Evolutionary conservation across 2,797 vertebrate genomes (phyloP).

Genomic region (Syngnathus rostellatus): DNA sequence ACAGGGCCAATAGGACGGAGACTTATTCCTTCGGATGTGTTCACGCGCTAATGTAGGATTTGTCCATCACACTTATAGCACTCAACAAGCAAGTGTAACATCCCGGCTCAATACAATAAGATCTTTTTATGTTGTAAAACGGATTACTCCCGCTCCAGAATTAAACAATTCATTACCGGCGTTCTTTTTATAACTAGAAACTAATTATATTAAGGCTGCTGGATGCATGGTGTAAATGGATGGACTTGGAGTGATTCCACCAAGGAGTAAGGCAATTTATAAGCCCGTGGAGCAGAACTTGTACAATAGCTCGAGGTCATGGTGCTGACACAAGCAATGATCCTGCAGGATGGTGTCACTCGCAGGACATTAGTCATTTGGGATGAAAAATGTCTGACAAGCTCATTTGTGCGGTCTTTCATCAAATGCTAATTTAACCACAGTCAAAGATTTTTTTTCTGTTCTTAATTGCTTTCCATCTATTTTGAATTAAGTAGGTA

Average conservation of each 20-base stretch:
- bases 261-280: conserved; percentile 34
- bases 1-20: conserved; percentile 55
- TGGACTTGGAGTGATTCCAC: conserved; percentile 47
- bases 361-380: conserved; percentile 30
- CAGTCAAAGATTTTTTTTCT: conserved; percentile 10
- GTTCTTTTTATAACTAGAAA: conserved; percentile 66
- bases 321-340: conserved; percentile 29
- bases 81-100: conserved; percentile 33
- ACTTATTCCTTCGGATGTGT: conserved; percentile 41
- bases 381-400: conserved; percentile 30
- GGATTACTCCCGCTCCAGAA: conserved; percentile 54
- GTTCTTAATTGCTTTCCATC: background rate
- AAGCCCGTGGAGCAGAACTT: conserved; percentile 24
- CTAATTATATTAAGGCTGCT: conserved; percentile 63
- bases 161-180: conserved; percentile 62
- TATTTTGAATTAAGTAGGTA: background rate
- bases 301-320: conserved; percentile 35
- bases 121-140: conserved; percentile 50
- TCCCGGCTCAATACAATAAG: conserved; percentile 29
- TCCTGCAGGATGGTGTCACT: conserved; percentile 20
- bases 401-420: conserved; percentile 46
- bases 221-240: conserved; percentile 57
- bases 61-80: conserved; percentile 24
- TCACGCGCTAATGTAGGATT: conserved; percentile 37
- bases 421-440: conserved; percentile 37